phyloP scores from a whole-genome alignment of 2,113 vertebrate genomes.

The Spizaetus ornatus region DNA sequence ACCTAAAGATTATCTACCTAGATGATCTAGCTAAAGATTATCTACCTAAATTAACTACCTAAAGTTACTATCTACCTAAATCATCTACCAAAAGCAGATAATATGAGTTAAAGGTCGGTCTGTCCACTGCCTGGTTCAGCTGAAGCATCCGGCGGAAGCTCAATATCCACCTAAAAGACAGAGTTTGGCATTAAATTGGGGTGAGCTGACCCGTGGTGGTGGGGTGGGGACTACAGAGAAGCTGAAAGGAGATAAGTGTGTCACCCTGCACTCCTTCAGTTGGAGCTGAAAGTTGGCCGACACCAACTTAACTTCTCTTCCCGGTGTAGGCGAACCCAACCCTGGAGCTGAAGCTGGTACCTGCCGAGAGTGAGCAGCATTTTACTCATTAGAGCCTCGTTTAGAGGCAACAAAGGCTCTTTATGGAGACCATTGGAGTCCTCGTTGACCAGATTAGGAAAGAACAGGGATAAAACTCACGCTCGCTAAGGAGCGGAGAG shows the following conservation, averaged over 20 bases:
- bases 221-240: not conserved
- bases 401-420: not conserved
- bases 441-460: not conserved
- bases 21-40: not conserved
- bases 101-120: accelerated
- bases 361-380: accelerated
- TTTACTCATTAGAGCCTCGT: not conserved
- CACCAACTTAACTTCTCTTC: not conserved
- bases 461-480: not conserved
- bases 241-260: not conserved
- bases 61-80: not conserved
- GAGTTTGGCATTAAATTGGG: not conserved
- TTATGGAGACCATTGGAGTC: not conserved
- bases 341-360: not conserved
- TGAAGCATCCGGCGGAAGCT: accelerated
- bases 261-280: not conserved
- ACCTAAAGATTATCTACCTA: not conserved
- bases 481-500: not conserved
- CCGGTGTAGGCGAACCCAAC: accelerated
- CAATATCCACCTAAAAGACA: accelerated
- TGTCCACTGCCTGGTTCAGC: accelerated
- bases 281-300: not conserved
- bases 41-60: not conserved
- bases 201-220: accelerated
- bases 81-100: not conserved